Conservation (phyloP, 1,140 invertebrate species). For the Ceratina calcarata region DNA sequence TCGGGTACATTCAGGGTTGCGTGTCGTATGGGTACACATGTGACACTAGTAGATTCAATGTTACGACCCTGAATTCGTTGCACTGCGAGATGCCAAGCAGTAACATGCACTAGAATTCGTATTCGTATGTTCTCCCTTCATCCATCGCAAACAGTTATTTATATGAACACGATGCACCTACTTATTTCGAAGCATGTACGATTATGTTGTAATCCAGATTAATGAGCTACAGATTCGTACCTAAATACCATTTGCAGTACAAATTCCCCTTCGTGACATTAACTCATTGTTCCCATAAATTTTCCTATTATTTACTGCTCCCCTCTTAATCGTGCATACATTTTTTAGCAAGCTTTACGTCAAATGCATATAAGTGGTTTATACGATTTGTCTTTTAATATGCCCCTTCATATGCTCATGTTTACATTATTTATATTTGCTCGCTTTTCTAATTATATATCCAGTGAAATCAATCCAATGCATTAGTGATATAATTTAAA, state of each 20-base stretch:
- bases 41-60: constrained; percentile 37
- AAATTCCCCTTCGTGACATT: too few relatives aligned
- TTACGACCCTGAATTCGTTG: constrained; percentile 34
- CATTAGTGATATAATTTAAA: too few relatives aligned
- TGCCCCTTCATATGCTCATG: too few relatives aligned
- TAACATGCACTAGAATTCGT: not conserved
- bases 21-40: constrained; percentile 27
- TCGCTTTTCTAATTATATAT: too few relatives aligned
- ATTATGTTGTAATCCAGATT: not conserved
- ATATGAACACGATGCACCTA: not conserved
- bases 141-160: not conserved
- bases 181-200: not conserved
- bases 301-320: too few relatives aligned
- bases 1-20: constrained; percentile 19
- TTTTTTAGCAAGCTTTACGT: too few relatives aligned
- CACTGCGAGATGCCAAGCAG: not conserved
- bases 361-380: too few relatives aligned
- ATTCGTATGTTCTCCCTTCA: not conserved
- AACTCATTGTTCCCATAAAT: too few relatives aligned
- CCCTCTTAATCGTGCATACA: too few relatives aligned
- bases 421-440: not conserved
- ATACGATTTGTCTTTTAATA: too few relatives aligned
- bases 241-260: too few relatives aligned
- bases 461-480: not conserved
- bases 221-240: not conserved